These are phyloP conservation scores for Eubasilissa splendida DNA, from an alignment of 2,888 invertebrate genomes.

Conservation along the genomic window DNA sequence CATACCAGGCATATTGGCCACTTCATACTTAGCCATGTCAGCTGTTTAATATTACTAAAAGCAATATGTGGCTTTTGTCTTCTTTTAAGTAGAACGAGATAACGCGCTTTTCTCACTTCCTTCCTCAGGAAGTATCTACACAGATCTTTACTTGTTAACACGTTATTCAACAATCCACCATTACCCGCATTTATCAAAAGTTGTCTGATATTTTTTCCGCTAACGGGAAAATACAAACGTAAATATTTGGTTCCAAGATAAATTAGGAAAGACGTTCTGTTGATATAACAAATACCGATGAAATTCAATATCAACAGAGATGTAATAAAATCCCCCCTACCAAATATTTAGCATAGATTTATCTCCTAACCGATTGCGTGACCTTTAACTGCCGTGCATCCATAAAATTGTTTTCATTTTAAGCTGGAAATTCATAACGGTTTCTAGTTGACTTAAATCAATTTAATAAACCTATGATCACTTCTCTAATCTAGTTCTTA, in stretches of 20 bases:
- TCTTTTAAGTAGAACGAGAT: background rate
- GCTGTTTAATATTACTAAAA: no score
- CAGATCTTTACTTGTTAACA: background rate
- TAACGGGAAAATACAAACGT: background rate
- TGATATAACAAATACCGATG: constrained; percentile 2
- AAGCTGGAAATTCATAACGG: background rate
- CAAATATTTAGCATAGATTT: background rate
- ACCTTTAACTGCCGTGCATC: background rate
- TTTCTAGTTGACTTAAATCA: no score
- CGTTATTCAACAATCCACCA: background rate
- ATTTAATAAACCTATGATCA: no score
- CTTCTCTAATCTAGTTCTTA: no score
- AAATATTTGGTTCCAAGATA: constrained; percentile 5
- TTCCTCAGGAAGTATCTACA: background rate
- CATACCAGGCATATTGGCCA: no score
- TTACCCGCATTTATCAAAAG: background rate
- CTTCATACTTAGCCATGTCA: no score
- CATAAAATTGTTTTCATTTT: background rate
- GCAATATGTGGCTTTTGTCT: no score
- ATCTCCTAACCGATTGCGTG: background rate
- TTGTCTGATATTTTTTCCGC: background rate
- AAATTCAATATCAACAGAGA: constrained; percentile 6
- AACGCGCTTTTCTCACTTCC: background rate
- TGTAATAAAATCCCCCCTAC: constrained; percentile 9
- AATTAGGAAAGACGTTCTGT: constrained; percentile 2